Conservation (phyloP, 2,797 vertebrate species). For the Aphelocoma californica region DNA sequence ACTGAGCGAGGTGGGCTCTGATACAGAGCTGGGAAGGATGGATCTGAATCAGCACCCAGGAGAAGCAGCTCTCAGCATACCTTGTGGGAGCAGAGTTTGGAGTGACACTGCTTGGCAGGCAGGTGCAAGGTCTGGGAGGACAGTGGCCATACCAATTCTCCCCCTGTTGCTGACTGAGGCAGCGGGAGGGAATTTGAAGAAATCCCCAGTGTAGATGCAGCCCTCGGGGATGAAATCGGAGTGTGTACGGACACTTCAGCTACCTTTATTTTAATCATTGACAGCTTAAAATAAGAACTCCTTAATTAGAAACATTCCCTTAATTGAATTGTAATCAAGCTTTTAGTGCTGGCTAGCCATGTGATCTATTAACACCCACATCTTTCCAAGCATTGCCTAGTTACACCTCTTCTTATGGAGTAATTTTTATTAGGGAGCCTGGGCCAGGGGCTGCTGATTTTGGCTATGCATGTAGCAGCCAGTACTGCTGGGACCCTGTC, state of each 20-base stretch:
- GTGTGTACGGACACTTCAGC: slow-evolving; percentile 2
- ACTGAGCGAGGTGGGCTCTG: background rate
- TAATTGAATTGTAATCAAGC: slow-evolving; percentile 67
- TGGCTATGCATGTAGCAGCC: background rate
- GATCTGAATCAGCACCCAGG: background rate
- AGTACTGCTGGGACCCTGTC: background rate
- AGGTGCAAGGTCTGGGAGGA: background rate
- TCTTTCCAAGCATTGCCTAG: slow-evolving; percentile 22
- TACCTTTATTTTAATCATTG: slow-evolving; percentile 65
- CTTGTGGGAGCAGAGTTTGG: background rate
- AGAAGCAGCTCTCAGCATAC: background rate
- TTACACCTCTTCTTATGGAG: slow-evolving; percentile 1
- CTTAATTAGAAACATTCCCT: slow-evolving; percentile 58
- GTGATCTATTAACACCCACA: slow-evolving; percentile 54
- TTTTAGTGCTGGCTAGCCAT: slow-evolving; percentile 19
- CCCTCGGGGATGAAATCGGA: background rate
- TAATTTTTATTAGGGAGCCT: background rate
- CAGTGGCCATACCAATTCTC: background rate
- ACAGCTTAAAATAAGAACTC: slow-evolving; percentile 59
- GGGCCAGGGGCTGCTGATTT: background rate
- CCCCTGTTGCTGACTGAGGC: background rate
- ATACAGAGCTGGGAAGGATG: background rate
- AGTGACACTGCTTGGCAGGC: background rate
- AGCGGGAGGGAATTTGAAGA: background rate
- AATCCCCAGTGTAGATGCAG: background rate